These are phyloP conservation scores for Wasmannia auropunctata DNA, from an alignment of 1,140 invertebrate genomes.

Conservation along the genomic window DNA sequence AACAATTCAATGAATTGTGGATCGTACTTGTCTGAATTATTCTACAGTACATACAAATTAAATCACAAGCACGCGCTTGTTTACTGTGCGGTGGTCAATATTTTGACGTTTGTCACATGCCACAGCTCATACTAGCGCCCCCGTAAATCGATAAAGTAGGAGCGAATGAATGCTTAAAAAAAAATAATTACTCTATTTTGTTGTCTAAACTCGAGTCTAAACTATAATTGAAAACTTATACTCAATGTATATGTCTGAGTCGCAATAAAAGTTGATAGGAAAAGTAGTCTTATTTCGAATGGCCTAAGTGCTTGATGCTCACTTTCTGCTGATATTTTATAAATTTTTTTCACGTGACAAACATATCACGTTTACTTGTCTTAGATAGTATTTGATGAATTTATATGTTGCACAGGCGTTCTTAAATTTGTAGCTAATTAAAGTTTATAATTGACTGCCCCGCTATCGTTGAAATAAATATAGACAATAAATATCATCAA, in stretches of 20 bases:
- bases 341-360: neutral
- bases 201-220: neutral
- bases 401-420: neutral
- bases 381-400: neutral
- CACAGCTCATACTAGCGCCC: neutral
- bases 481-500: slow-evolving; percentile 58
- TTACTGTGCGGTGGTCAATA: neutral
- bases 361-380: neutral
- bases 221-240: neutral
- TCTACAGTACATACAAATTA: neutral
- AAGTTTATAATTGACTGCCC: slow-evolving; percentile 48
- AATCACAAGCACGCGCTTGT: neutral
- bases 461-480: slow-evolving; percentile 52
- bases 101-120: neutral
- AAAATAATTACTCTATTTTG: neutral
- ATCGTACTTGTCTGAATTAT: neutral
- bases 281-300: neutral
- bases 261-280: neutral
- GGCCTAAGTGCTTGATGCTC: neutral
- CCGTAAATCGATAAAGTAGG: slow-evolving; percentile 8
- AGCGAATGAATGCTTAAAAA: neutral
- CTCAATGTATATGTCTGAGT: neutral
- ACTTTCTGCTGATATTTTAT: neutral
- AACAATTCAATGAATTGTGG: slow-evolving; percentile 6
- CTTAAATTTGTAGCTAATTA: slow-evolving; percentile 61